A percentile compares a stretch with the other conserved stretches of the same genome.
Evolutionary conservation across 2,113 vertebrate species (phyloP).

Genomic region (Zingel zingel): DNA sequence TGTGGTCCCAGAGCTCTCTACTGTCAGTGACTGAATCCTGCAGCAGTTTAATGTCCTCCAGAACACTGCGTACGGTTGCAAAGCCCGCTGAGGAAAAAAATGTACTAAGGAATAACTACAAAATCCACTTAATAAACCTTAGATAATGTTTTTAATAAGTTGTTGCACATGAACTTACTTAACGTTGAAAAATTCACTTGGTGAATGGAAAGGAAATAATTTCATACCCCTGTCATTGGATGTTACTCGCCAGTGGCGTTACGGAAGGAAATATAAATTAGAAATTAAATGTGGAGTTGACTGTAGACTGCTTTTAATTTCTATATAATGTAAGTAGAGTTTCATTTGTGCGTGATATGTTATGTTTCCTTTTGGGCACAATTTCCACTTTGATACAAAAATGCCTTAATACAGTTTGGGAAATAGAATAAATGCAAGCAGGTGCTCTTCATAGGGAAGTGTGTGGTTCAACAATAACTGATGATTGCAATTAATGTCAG

Average conservation of each 20-base stretch:
- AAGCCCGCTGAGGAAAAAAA: conserved; percentile 24
- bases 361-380: neutral
- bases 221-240: neutral
- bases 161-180: conserved; percentile 14
- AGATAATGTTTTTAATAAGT: conserved; percentile 4
- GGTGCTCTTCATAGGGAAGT: conserved; percentile 19
- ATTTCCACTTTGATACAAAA: neutral
- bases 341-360: neutral
- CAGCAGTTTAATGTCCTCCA: conserved; percentile 27
- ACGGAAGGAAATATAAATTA: neutral
- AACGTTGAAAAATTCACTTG: neutral
- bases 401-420: conserved; percentile 5
- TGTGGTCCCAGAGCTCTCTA: conserved; percentile 33
- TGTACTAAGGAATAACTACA: neutral
- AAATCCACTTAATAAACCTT: conserved; percentile 26
- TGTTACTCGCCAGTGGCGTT: neutral
- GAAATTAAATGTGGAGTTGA: neutral
- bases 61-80: conserved; percentile 19
- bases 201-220: neutral
- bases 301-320: neutral
- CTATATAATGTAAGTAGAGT: neutral
- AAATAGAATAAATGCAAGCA: conserved; percentile 26
- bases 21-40: conserved; percentile 39
- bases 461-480: conserved; percentile 36
- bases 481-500: conserved; percentile 61